Evolutionary conservation across 1,140 invertebrate species (phyloP), one percentile per base, ranked within the genome.

Genomic region (Drosophila ficusphila): DNA sequence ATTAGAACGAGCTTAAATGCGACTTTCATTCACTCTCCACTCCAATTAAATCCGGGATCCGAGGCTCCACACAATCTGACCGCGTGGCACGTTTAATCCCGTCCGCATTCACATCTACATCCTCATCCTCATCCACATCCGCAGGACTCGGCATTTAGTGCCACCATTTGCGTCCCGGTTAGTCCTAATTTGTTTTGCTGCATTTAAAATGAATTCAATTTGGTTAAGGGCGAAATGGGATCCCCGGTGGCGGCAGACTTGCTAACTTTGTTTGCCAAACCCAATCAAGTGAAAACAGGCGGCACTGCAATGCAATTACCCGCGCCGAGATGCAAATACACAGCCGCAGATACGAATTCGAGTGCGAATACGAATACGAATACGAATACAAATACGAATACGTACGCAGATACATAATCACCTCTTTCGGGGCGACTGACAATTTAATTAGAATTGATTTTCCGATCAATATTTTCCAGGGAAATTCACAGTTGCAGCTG

Each of bases 381-480:
- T 21, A 19, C 38, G 18, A 19, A 48, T 38, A 61, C 21, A 11
- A 44, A 21, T 33, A 36, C 48, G 46, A 19, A 54, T 25, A 21
- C n/a, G n/a, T n/a, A n/a, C n/a, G n/a, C 47, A 62, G 47, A 77
- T 54, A 67, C 75, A 78, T 83, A 83, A 83, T 83, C 70, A 79
- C 74, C 74, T 82, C 75, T 61, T 62, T 67, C 21, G 44, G 44
- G 77, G 51, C 39, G 69, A 76, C 76, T 76, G 79, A 79, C 79
- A 89, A 89, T 89, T 89, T 89, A 89, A 89, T 89, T 89, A 89
- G 79, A 89, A 89, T 89, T 89, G 85, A 89, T 89, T 89, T 89
- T 89, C 64, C 64, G 85, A 79, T 89, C 85, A 78, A 89, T 89
- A 89, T 74, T 89, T 89, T 83, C 85, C 79, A 89, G 79, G 76